Evolutionary conservation across 2,113 vertebrate species (phyloP).

Genomic region (Megaceryle maxima): DNA sequence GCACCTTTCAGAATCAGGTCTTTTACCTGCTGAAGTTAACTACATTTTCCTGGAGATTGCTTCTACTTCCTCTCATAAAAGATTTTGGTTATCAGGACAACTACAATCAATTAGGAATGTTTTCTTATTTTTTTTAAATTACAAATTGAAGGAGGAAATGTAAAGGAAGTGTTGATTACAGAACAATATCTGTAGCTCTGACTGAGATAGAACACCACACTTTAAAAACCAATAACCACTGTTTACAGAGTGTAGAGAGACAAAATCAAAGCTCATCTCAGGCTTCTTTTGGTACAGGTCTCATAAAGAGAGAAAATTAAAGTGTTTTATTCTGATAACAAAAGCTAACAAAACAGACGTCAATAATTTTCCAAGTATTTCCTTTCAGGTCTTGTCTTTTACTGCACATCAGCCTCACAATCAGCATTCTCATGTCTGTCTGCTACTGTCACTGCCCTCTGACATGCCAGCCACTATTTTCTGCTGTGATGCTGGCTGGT

Average conservation of each 20-base stretch:
- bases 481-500: neutral
- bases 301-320: neutral
- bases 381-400: neutral
- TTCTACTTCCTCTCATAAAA: neutral
- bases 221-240: neutral
- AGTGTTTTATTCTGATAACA: neutral
- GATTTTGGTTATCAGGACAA: neutral
- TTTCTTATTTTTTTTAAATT: neutral
- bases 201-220: neutral
- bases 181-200: neutral
- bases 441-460: neutral
- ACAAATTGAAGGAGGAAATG: neutral
- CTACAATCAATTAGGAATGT: neutral
- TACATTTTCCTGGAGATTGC: neutral
- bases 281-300: neutral
- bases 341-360: neutral
- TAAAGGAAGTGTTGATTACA: neutral
- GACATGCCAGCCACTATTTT: neutral
- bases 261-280: neutral
- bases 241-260: neutral
- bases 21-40: neutral
- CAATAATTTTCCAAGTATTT: neutral
- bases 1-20: neutral
- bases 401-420: neutral
- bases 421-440: neutral